Conservation (phyloP, 2,113 vertebrate genomes). For the Antechinus stuartii region DNA sequence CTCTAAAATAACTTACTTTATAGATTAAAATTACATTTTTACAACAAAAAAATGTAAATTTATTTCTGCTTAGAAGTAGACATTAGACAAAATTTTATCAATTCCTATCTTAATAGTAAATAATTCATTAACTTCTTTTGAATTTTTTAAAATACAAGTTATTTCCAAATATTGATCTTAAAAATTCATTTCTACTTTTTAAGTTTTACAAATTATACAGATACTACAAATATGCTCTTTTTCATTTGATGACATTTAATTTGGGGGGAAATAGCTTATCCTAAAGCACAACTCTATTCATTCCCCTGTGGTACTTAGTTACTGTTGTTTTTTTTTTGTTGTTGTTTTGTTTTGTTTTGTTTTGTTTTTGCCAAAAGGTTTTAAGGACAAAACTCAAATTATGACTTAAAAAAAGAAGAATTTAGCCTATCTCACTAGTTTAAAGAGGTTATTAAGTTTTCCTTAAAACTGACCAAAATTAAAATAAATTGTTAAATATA, state of each 20-base stretch:
- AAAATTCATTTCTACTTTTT: constrained; percentile 24
- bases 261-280: constrained; percentile 48
- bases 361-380: neutral
- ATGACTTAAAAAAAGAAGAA: neutral
- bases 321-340: no score
- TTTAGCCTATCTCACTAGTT: constrained; percentile 49
- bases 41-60: constrained; percentile 34
- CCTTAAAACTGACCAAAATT: constrained; percentile 39
- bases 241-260: neutral
- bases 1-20: constrained; percentile 48
- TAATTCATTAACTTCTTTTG: constrained; percentile 37
- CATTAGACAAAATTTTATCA: constrained; percentile 46
- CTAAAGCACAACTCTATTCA: constrained; percentile 40
- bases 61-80: constrained; percentile 36
- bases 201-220: constrained; percentile 26
- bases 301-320: constrained; percentile 1
- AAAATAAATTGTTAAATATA: constrained; percentile 36
- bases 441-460: constrained; percentile 42
- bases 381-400: constrained; percentile 32
- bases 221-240: constrained; percentile 12
- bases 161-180: constrained; percentile 28
- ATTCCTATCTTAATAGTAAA: constrained; percentile 40
- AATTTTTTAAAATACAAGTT: constrained; percentile 54
- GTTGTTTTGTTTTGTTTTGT: neutral
- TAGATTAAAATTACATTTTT: constrained; percentile 50